Base-by-base conservation (phyloP, 2,888 invertebrate genomes). In the Dasypolia templi region DNA sequence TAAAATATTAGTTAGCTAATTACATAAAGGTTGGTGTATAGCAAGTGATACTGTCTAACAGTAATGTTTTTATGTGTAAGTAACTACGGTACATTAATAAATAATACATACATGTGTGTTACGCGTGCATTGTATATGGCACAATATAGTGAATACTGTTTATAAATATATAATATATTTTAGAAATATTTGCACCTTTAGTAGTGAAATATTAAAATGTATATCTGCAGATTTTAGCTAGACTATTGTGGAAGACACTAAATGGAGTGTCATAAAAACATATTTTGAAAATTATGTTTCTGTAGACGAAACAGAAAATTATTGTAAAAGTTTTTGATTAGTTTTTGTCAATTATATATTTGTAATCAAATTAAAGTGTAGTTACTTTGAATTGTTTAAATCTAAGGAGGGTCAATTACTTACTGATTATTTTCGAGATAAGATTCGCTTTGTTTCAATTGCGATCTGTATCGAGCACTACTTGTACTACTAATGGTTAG, bases 181-280 rank as follows among this genome's bases (percentile, higher is more conserved):
- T 95, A 96, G 96, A 95, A 92, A 94, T 96, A 96, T 96, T 96
- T 96, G 96, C 96, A 96, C 96, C 95, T 93, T 94, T 93, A 92
- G 96, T 95, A 96, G 95, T 94, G 93, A 90, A 94, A 93, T 95
- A 94, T 93, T 93, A 92, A 91, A 93, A 92, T 93, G 94, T 95
- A 94, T 95, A 95, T 94, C 94, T 93, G 96, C 96, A 95, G 95
- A 93, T 91, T 91, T 93, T 95, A 95, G 94, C 91, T 95, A 95
- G 92, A 92, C 87, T 93, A 92, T 92, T 91, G 89, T 92, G 89
- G 77, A 83, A 88, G 88, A 81, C 88, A 87, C 87, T 82, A 63
- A 75, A 69, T 62, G 69, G 67, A 77, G 89, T 89, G 89, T 88
- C 82, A 82, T 69, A 78, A 89, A 87, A 89, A 90, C 84, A 88